Percentiles rank a stretch among this genome's conserved stretches.
These are phyloP conservation scores for Palythoa caribaeorum DNA, from an alignment of 92 coral and sea anemone genomes.

Conservation along the genomic window DNA sequence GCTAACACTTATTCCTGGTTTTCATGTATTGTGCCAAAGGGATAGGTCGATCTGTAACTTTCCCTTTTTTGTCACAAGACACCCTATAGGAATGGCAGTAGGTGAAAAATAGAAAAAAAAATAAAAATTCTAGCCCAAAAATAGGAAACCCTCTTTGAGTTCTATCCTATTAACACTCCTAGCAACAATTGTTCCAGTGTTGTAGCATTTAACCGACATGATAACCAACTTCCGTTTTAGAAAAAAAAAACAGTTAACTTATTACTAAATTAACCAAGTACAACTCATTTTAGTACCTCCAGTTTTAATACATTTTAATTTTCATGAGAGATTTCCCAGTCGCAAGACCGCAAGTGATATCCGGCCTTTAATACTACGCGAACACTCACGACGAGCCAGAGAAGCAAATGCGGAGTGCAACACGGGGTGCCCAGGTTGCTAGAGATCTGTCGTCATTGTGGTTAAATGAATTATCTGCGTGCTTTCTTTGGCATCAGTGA, in stretches of 20 bases:
- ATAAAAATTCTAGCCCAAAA: neutral
- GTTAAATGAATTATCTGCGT: conserved; percentile 1
- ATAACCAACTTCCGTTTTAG: neutral
- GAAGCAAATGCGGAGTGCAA: neutral
- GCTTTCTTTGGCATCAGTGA: neutral
- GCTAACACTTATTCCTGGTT: too few species aligned
- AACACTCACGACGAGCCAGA: neutral
- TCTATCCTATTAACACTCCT: neutral
- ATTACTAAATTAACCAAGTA: neutral
- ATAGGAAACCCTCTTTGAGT: neutral
- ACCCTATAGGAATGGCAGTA: neutral
- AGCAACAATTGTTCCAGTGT: neutral
- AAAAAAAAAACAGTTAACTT: neutral
- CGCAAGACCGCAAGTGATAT: too few species aligned
- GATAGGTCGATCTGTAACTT: too few species aligned
- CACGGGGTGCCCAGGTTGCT: conserved; percentile 9
- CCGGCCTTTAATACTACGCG: too few species aligned
- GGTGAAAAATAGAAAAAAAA: neutral
- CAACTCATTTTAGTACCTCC: neutral
- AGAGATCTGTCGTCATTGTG: conserved; percentile 1
- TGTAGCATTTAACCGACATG: neutral
- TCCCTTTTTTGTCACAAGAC: too few species aligned
- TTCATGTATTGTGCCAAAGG: too few species aligned
- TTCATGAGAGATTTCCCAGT: too few species aligned
- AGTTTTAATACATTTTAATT: neutral